Evolutionary conservation across 1,140 invertebrate genomes (phyloP), one percentile per base, ranked within the genome.

Genomic region (Drosophila auraria): DNA sequence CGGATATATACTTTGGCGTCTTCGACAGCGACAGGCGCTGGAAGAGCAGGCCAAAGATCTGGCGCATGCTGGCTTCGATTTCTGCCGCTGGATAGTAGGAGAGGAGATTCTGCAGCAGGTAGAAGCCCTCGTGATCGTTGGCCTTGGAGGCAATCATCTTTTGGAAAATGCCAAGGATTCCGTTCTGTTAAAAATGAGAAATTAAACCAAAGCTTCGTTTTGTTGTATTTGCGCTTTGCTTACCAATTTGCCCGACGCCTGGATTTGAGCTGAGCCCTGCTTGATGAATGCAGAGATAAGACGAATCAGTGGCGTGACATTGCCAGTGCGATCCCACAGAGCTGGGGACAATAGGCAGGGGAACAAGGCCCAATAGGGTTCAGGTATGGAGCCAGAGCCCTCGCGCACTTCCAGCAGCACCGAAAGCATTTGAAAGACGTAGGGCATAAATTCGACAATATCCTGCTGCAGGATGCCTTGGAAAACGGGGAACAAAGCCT

Each of bases 111-210:
- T 98, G 97, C 27, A 99, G 94, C 2, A 99, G 93, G 91, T 97
- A 95, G 93, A 99, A 99, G 30, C 98, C 99, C 94, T 99, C 98
- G 82, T 99, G 98, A 93, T 99, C 99, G 91, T 99, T 98, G 1
- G 96, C 95, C 94, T 98, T 99, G 0, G 98, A 99, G 5, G 98
- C 97, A 78, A 99, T 98, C 69, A 99, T 93, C 94, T 99, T 99
- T 92, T 99, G 98, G 93, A 99, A 99, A 17, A 99, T 96, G 23
- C 98, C 98, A 11, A 99, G 93, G 68, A 99, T 94, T 42, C 96
- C 97, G 92, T 95, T 96, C 95, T 97, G 61, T n/a, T 60, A 62
- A 17, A 61, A 42, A 50, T 59, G 36, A 50, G 14, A 2, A 3
- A 20, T 38, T 0, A 42, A 14, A 42, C 12, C 7, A 33, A 23